Evolutionary conservation across 2,888 invertebrate species (phyloP).

Genomic region (Drosophila silvestris): DNA sequence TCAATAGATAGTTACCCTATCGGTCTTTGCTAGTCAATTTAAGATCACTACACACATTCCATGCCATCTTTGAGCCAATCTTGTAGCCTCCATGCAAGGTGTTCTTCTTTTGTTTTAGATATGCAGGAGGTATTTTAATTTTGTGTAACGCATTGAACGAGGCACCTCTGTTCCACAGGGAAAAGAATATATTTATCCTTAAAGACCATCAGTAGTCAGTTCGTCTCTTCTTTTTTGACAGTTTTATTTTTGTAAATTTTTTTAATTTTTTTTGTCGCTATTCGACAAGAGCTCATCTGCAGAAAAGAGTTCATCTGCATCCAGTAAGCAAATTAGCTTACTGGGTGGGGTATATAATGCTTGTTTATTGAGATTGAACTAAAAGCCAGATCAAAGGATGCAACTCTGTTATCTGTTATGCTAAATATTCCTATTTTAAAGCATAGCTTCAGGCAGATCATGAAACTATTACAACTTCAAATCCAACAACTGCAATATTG

Average conservation of each 20-base stretch:
- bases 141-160: neutral
- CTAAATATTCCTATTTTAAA: neutral
- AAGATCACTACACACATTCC: neutral
- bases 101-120: neutral
- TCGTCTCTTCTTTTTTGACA: rapidly evolving
- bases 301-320: no score
- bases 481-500: neutral
- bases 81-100: neutral
- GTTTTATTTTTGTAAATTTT: rapidly evolving
- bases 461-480: neutral
- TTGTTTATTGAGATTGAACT: neutral
- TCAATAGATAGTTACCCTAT: neutral
- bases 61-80: neutral
- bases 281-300: no score
- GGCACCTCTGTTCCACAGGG: neutral
- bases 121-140: neutral
- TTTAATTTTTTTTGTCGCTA: no score
- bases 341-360: no score
- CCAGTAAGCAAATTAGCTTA: no score
- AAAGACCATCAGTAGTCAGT: neutral
- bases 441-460: conserved; percentile 4
- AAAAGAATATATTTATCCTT: neutral
- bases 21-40: neutral
- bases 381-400: neutral
- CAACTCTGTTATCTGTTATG: neutral